Base-by-base conservation (phyloP, 2,888 invertebrate genomes). In the Ophraella communa region DNA sequence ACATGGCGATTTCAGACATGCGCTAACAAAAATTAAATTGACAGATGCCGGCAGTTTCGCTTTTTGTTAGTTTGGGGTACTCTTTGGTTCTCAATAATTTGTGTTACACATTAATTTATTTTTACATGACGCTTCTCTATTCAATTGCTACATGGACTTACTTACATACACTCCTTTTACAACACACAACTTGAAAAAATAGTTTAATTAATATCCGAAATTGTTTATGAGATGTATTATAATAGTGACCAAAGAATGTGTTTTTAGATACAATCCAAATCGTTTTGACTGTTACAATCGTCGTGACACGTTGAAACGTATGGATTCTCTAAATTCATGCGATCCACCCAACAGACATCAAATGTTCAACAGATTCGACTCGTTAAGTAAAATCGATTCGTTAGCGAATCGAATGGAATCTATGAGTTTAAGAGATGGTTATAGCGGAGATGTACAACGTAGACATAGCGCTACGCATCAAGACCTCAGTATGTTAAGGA, bases 391-490 rank as follows among this genome's bases (percentile, higher is more conserved):
- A 83, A 86, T 69, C 85, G 83, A 76, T 84, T 82, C 67, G 82
- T 80, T 69, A 83, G 80, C 33, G 82, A 84, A 73, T 60, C 85
- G 79, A 82, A 84, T 76, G 84, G 82, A 86, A 83, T 49, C 55
- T 23, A 14, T 57, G 52, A 62, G 67, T 65, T 56, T 87, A 72
- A 18, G 85, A 83, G 66, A 87, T 74, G n/a, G 84, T 83, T 5
- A 62, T 56, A 60, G 47, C 20, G 63, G 55, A 17, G 72, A 73
- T 59, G 68, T 71, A 83, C 86, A 42, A 82, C 82, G 73, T 83
- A 85, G 87, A 73, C 62, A 87, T 84, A 72, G 87, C 83, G 65
- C 87, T 85, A 84, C 87, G 77, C 67, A 87, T 80, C 79, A 87
- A 84, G 81, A 87, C 52, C 65, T 87, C 82, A 63, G 83, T 80